phyloP scores from a whole-genome alignment of 2,888 invertebrate genomes.

The Oasisia sp. region DNA sequence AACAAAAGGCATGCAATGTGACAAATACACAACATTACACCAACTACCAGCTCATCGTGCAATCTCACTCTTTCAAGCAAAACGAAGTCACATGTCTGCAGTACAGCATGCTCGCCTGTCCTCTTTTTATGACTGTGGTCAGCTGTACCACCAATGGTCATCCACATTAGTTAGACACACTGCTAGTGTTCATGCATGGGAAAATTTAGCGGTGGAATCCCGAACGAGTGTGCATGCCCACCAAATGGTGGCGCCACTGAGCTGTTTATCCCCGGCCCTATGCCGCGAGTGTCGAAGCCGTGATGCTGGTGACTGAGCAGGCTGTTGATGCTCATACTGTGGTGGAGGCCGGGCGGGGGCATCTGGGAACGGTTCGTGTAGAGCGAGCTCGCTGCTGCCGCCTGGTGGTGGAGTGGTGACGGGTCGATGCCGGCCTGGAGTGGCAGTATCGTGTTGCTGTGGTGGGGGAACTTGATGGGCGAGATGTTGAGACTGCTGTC shows the following conservation, averaged over 20 bases:
- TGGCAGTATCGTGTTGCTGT: slow-evolving; percentile 56
- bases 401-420: slow-evolving; percentile 32
- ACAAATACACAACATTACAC: neutral
- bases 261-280: slow-evolving; percentile 54
- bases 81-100: neutral
- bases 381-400: slow-evolving; percentile 36
- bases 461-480: slow-evolving; percentile 63
- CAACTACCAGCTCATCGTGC: neutral
- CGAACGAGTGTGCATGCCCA: slow-evolving; percentile 56
- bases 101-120: too few species aligned
- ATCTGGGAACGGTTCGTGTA: slow-evolving; percentile 59
- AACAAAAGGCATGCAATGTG: neutral
- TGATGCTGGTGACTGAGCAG: slow-evolving; percentile 64
- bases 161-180: too few species aligned
- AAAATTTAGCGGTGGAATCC: slow-evolving; percentile 63
- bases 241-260: slow-evolving; percentile 60
- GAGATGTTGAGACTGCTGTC: slow-evolving; percentile 57
- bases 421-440: slow-evolving; percentile 43
- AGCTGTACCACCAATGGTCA: too few species aligned
- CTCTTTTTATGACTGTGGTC: too few species aligned
- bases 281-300: slow-evolving; percentile 58
- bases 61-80: neutral
- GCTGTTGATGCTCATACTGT: slow-evolving; percentile 62
- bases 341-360: slow-evolving; percentile 55
- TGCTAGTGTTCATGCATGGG: slow-evolving; percentile 57